Conservation (phyloP, 30 jellyfish, hydroid and myxozoan genomes). For the Mastigias papua region DNA sequence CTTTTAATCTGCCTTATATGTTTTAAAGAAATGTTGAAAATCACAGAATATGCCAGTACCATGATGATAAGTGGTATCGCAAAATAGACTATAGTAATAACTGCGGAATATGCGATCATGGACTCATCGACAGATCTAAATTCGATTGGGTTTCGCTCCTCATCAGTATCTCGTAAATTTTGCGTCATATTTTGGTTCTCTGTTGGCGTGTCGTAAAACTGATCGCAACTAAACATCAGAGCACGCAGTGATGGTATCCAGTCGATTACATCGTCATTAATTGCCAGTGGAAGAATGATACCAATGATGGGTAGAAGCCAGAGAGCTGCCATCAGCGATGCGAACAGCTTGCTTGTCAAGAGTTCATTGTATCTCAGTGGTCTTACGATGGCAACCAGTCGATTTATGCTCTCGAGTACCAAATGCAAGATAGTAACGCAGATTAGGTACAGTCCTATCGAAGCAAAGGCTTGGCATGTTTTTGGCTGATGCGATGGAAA, state of each 20-base stretch:
- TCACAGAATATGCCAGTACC: constrained; percentile 47
- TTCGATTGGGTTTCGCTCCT: background rate
- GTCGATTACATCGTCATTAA: background rate
- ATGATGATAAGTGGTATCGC: constrained; percentile 39
- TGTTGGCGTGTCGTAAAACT: background rate
- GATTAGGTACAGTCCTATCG: constrained; percentile 51
- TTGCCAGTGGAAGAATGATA: constrained; percentile 22
- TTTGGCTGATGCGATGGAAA: background rate
- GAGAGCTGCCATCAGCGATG: constrained; percentile 2
- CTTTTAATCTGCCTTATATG: constrained; percentile 58
- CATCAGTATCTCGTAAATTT: background rate
- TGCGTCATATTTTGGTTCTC: background rate
- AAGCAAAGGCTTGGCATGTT: constrained; percentile 24
- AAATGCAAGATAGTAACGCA: constrained; percentile 64
- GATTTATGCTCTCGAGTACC: constrained; percentile 62
- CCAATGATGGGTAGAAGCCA: constrained; percentile 67
- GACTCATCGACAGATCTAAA: background rate
- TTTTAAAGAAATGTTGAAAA: constrained; percentile 65
- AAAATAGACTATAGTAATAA: constrained; percentile 35
- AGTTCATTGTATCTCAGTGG: constrained; percentile 45
- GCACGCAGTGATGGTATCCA: constrained; percentile 60
- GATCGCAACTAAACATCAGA: constrained; percentile 62
- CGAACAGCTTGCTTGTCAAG: constrained; percentile 23
- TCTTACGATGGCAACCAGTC: constrained; percentile 59
- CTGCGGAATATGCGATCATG: constrained; percentile 10